A percentile compares a stretch with the other conserved stretches of the same genome.
Conservation (phyloP, 2,113 vertebrate species). For the Nycticebus coucang region DNA sequence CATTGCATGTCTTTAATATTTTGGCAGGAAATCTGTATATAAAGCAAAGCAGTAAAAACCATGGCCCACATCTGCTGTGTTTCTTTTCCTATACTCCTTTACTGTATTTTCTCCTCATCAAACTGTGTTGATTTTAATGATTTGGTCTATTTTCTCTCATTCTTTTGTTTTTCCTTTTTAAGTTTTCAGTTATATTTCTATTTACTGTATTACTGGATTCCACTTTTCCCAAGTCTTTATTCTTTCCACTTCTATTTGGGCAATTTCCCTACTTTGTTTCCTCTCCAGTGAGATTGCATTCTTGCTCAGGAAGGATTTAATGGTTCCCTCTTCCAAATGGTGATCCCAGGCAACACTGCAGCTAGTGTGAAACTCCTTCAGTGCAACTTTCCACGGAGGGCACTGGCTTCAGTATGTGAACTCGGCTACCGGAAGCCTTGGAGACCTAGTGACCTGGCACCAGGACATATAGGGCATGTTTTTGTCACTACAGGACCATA, state of each 20-base stretch:
- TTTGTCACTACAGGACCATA: neutral
- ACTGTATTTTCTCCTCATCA: neutral
- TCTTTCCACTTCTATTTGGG: neutral
- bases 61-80: neutral
- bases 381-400: neutral
- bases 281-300: neutral
- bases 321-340: neutral
- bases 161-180: neutral
- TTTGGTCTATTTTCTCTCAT: slow-evolving; percentile 1
- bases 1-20: slow-evolving; percentile 24
- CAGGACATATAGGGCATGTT: neutral
- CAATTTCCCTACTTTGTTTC: neutral
- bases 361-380: neutral
- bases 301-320: neutral
- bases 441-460: neutral
- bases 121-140: neutral
- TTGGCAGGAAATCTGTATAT: slow-evolving; percentile 29
- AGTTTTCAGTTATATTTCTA: neutral
- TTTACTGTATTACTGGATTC: neutral
- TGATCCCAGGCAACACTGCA: neutral
- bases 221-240: neutral
- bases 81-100: neutral
- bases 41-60: neutral
- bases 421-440: neutral
- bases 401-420: neutral